phyloP scores from a whole-genome alignment of 2,113 vertebrate species.

The Glaucidium brasilianum region DNA sequence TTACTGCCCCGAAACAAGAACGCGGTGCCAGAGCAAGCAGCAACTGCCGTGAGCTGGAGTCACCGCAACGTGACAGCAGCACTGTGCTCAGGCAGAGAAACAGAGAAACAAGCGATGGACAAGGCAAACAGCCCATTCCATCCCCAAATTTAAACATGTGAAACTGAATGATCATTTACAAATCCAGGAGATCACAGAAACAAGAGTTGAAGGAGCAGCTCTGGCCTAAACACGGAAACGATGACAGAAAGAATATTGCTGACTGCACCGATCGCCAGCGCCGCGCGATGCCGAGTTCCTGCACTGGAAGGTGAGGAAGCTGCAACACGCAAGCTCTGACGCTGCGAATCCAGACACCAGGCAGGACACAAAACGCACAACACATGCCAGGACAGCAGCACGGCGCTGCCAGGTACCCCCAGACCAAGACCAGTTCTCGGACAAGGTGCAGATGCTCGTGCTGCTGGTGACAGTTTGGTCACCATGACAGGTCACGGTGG shows the following conservation, averaged over 20 bases:
- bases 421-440: neutral
- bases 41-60: neutral
- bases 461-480: neutral
- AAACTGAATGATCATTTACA: neutral
- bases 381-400: fast-evolving
- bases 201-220: neutral
- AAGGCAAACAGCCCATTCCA: neutral
- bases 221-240: neutral
- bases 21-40: fast-evolving
- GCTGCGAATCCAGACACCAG: neutral
- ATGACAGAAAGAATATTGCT: neutral
- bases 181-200: neutral
- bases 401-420: neutral
- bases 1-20: neutral
- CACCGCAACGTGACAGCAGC: neutral
- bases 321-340: neutral
- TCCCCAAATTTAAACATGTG: fast-evolving
- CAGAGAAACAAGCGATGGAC: neutral
- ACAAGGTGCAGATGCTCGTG: neutral
- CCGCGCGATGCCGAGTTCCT: fast-evolving
- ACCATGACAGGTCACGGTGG: neutral
- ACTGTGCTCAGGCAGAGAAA: neutral
- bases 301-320: neutral
- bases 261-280: fast-evolving
- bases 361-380: no score